Evolutionary conservation across 2,797 vertebrate species (phyloP), one percentile per base, ranked within the genome.

Genomic region (Xenops minutus): DNA sequence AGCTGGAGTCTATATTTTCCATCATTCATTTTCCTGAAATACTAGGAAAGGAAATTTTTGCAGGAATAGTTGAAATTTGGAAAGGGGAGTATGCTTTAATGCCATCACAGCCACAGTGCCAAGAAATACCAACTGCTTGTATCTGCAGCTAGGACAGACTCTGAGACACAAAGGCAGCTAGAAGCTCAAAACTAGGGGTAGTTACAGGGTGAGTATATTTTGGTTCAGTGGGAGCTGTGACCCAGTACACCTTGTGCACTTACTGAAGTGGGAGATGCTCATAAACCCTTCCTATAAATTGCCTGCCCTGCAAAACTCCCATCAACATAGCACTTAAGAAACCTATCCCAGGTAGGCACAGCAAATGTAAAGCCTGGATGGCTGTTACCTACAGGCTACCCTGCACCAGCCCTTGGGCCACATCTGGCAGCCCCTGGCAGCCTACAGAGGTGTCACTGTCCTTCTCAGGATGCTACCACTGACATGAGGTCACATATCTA

Each of bases 401-500:
- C 24, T 3, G 2, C 30, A 8, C 16, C 7, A 7, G 39, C 37
- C 32, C 17, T 27, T 30, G 19, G 41, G 29, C 13, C 41, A 16
- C 13, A 11, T 24, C 49, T 37, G 21, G 1, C 64, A 83, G 51
- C 14, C 52, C 41, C 41, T 21, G 14, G 20, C 56, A 87, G 54
- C 72, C 59, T 51, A 24, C 3, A 4, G 37, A 19, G 9, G 10
- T 24, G 48, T 36, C 48, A 3, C 12, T 3, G 6, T 32, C 48
- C 69, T 66, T 75, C 46, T 43, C 30, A 41, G 61, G 51, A 9
- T 12, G 34, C 39, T 77, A 51, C 43, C 48, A 12, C 5, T 0
- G 1, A 17, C 2, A 2, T 1, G 5, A n/a, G 26, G 8, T 32
- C 78, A n/a, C 62, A 59, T 4, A 0, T 34, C 44, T 63, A 88